Evolutionary conservation across 2,888 invertebrate species (phyloP).

Genomic region (Dicranocentrus wangi): DNA sequence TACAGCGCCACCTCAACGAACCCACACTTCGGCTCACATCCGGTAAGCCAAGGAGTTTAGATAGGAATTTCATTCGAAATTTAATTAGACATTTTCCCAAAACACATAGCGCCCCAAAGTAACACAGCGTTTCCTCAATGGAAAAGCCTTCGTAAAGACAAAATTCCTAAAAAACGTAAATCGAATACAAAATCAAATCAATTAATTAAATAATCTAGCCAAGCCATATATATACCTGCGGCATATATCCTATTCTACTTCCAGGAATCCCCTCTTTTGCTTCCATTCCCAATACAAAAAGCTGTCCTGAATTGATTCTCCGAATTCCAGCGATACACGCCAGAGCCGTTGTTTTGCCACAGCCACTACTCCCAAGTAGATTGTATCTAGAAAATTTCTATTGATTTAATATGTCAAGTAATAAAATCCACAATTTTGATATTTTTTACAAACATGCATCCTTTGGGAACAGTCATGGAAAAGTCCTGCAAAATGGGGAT

Average conservation of each 20-base stretch:
- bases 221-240: conserved; percentile 64
- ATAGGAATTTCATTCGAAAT: conserved; percentile 87
- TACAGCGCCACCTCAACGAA: background rate
- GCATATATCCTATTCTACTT: conserved; percentile 95
- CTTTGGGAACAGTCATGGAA: conserved; percentile 85
- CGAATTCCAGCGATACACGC: background rate
- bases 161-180: conserved; percentile 26
- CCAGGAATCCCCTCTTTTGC: conserved; percentile 93
- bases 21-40: conserved; percentile 75
- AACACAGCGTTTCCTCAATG: conserved; percentile 58
- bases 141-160: conserved; percentile 64
- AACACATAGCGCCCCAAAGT: conserved; percentile 12
- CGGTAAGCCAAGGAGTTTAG: conserved; percentile 92
- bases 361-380: conserved; percentile 28
- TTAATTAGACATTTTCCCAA: background rate
- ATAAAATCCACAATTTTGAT: too few species aligned
- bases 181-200: too few species aligned
- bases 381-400: conserved; percentile 26
- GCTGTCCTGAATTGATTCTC: background rate
- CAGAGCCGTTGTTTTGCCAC: background rate
- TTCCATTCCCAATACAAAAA: conserved; percentile 75
- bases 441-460: too few species aligned
- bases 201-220: too few species aligned
- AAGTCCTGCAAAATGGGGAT: conserved; percentile 87
- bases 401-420: background rate